A percentile compares a stretch with the other conserved stretches of the same genome.
phyloP scores from a whole-genome alignment of 2,888 invertebrate species.

The Clanis bilineata region DNA sequence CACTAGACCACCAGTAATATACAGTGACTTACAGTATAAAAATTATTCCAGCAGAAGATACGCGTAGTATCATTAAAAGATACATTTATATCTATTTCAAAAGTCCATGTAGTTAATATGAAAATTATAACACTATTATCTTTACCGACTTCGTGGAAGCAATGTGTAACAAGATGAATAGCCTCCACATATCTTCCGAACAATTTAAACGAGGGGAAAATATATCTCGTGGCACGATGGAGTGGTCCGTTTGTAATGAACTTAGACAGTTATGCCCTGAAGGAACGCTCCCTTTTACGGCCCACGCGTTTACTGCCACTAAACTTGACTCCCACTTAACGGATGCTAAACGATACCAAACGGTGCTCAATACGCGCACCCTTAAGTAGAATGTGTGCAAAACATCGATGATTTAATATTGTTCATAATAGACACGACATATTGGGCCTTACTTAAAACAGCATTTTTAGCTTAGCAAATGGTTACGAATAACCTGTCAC shows the following conservation, averaged over 20 bases:
- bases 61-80: too few species aligned
- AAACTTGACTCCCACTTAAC: slow-evolving; percentile 60
- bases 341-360: slow-evolving; percentile 54
- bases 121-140: slow-evolving; percentile 7
- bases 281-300: slow-evolving; percentile 52
- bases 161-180: slow-evolving; percentile 12
- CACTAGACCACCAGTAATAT: too few species aligned
- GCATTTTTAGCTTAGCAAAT: too few species aligned
- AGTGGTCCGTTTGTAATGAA: slow-evolving; percentile 54
- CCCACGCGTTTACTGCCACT: slow-evolving; percentile 62
- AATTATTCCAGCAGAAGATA: too few species aligned
- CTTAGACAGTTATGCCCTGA: slow-evolving; percentile 58
- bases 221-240: slow-evolving; percentile 23
- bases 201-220: slow-evolving; percentile 36
- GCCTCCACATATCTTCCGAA: slow-evolving; percentile 32
- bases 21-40: too few species aligned
- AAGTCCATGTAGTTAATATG: not conserved
- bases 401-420: slow-evolving; percentile 6
- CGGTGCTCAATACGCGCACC: slow-evolving; percentile 37
- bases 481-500: too few species aligned
- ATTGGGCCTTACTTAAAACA: too few species aligned
- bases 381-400: slow-evolving; percentile 13
- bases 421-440: too few species aligned
- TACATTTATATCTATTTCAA: not conserved
- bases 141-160: not conserved